Evolutionary conservation across 2,888 invertebrate species (phyloP).

Genomic region (Dichetophora obliterata): DNA sequence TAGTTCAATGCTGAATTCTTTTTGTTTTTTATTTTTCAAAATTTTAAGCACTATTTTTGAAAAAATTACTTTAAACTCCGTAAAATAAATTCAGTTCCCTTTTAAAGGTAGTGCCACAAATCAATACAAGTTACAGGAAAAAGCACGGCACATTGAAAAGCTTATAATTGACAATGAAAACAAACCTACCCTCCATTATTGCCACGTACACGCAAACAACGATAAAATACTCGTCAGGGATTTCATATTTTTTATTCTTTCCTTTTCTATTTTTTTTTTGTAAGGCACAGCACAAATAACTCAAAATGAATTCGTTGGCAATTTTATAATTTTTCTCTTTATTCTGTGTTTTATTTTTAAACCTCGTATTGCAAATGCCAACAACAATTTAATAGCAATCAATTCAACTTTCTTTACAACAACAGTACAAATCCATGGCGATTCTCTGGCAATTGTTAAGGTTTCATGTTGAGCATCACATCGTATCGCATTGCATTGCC

Average conservation of each 20-base stretch:
- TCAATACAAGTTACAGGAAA: too few relatives aligned
- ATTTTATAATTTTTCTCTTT: not conserved
- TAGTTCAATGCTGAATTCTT: too few relatives aligned
- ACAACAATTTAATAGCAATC: constrained; percentile 30
- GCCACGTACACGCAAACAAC: too few relatives aligned
- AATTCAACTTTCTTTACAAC: constrained; percentile 16
- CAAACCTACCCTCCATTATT: too few relatives aligned
- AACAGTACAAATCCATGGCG: not conserved
- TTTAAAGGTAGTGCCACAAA: too few relatives aligned
- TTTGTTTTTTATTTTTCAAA: too few relatives aligned
- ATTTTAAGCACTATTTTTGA: too few relatives aligned
- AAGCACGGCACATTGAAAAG: too few relatives aligned
- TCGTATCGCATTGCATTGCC: not conserved
- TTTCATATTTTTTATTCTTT: not conserved
- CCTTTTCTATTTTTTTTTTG: not conserved
- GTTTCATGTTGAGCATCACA: constrained; percentile 3
- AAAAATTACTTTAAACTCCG: too few relatives aligned
- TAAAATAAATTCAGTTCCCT: too few relatives aligned
- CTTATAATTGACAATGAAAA: too few relatives aligned
- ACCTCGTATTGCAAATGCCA: constrained; percentile 11
- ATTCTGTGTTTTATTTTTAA: not conserved
- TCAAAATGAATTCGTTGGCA: constrained; percentile 1
- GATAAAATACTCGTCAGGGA: not conserved
- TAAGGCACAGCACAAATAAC: not conserved
- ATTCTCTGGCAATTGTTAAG: constrained; percentile 8